Percentiles rank a stretch among this genome's conserved stretches.
Evolutionary conservation across 2,888 invertebrate genomes (phyloP).

Genomic region (Hirtodrosophila histrioides): DNA sequence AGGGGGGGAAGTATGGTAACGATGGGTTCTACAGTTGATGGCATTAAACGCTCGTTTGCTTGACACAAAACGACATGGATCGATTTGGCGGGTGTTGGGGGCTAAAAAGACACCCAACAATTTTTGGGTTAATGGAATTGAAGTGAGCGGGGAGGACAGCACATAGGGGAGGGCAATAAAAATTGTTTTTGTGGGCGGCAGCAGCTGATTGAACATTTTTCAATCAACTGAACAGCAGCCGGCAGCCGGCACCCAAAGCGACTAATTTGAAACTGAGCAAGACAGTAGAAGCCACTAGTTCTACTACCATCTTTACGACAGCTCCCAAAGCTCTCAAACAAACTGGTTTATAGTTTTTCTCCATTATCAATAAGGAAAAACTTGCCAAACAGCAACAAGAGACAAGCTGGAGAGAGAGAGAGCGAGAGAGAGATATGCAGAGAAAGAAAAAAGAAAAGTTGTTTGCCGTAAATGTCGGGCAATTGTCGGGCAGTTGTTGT

Average conservation of each 20-base stretch:
- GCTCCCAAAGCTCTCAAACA: constrained; percentile 10
- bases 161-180: constrained; percentile 1
- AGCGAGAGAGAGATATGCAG: constrained; percentile 13
- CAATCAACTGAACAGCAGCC: constrained; percentile 50
- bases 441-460: constrained; percentile 67
- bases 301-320: constrained; percentile 15
- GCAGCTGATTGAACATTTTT: constrained; percentile 53
- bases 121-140: constrained; percentile 70
- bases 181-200: constrained; percentile 12
- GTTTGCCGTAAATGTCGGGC: constrained; percentile 65
- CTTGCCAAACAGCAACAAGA: constrained; percentile 24
- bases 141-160: constrained; percentile 39
- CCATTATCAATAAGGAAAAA: constrained; percentile 47
- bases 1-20: background rate
- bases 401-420: constrained; percentile 25
- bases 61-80: constrained; percentile 48
- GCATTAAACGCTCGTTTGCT: constrained; percentile 71
- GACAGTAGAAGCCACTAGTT: constrained; percentile 15
- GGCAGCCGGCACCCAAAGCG: constrained; percentile 33
- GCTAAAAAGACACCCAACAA: constrained; percentile 37
- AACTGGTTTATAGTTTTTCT: constrained; percentile 53
- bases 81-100: constrained; percentile 30
- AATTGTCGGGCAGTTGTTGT: constrained; percentile 49
- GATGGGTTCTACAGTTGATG: constrained; percentile 31
- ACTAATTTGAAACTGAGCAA: constrained; percentile 36